Evolutionary conservation across 2,797 vertebrate species (phyloP).

Genomic region (Falco concolor): DNA sequence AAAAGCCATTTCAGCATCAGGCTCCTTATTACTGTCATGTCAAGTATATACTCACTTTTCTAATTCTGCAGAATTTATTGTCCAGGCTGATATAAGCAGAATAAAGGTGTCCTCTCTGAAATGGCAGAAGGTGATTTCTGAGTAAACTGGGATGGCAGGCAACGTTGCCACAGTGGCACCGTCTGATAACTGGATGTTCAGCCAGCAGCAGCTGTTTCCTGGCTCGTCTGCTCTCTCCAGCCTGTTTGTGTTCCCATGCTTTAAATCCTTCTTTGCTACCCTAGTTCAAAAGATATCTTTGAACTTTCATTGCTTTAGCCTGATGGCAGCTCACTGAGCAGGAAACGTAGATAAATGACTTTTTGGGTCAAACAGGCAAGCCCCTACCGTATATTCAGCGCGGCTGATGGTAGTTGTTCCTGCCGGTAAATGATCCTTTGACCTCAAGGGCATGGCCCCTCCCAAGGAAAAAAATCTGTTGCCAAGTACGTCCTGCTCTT

Average conservation of each 20-base stretch:
- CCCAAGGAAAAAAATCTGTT: not conserved
- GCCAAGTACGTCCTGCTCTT: not conserved
- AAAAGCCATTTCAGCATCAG: not conserved
- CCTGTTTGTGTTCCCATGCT: constrained; percentile 51
- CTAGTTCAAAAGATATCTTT: constrained; percentile 63
- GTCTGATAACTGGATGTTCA: constrained; percentile 2
- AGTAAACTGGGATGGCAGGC: not conserved
- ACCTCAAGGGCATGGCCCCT: not conserved
- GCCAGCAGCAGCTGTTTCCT: constrained; percentile 61
- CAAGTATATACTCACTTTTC: not conserved
- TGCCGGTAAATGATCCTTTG: not conserved
- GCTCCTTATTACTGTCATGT: not conserved
- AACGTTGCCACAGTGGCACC: not conserved
- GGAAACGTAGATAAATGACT: constrained; percentile 52
- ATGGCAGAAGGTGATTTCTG: not conserved
- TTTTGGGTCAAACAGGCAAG: constrained; percentile 35
- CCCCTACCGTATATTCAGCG: not conserved
- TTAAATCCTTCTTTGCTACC: constrained; percentile 10
- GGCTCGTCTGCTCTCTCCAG: not conserved
- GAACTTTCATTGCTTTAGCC: constrained; percentile 50
- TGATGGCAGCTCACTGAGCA: constrained; percentile 38
- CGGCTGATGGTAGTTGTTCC: constrained; percentile 16
- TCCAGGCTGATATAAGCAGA: not conserved
- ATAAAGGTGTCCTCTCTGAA: not conserved
- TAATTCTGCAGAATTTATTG: not conserved